Percentiles rank a stretch among this genome's conserved stretches.
phyloP scores from a whole-genome alignment of 2,888 invertebrate species.

The Cacoxenus indagator region DNA sequence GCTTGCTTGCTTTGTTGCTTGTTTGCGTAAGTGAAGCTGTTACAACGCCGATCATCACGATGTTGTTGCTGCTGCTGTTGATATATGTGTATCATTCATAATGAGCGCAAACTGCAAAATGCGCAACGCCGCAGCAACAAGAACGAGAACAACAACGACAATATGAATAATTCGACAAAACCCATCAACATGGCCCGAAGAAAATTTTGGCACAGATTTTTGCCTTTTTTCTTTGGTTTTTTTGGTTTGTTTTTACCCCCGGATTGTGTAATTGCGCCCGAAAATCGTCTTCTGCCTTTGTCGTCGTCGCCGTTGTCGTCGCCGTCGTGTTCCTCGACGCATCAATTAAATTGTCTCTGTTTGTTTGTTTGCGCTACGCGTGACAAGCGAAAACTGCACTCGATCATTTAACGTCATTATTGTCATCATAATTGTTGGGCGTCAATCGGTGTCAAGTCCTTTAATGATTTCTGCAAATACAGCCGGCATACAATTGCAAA shows the following conservation, averaged over 20 bases:
- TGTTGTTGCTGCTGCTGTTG: not conserved
- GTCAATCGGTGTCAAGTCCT: conserved; percentile 39
- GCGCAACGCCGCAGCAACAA: not conserved
- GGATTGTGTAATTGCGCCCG: not conserved
- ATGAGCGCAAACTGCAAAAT: conserved; percentile 1
- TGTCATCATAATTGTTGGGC: no score
- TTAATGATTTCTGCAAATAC: conserved; percentile 66
- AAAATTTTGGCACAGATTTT: conserved; percentile 2
- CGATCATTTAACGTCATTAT: no score
- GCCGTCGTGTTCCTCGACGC: not conserved
- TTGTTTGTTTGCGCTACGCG: not conserved
- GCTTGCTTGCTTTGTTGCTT: not conserved
- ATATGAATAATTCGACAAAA: not conserved
- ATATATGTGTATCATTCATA: not conserved
- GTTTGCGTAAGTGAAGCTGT: conserved; percentile 4
- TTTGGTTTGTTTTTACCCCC: not conserved
- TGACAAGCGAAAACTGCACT: conserved; percentile 6
- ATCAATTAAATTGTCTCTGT: not conserved
- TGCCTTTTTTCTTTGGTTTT: conserved; percentile 19
- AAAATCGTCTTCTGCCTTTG: not conserved
- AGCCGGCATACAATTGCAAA: conserved; percentile 50
- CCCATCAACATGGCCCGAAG: not conserved
- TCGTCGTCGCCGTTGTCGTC: not conserved
- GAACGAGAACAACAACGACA: not conserved
- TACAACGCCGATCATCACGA: not conserved